Evolutionary conservation across 2,888 invertebrate species (phyloP).

Genomic region (Lomographa bimaculata): DNA sequence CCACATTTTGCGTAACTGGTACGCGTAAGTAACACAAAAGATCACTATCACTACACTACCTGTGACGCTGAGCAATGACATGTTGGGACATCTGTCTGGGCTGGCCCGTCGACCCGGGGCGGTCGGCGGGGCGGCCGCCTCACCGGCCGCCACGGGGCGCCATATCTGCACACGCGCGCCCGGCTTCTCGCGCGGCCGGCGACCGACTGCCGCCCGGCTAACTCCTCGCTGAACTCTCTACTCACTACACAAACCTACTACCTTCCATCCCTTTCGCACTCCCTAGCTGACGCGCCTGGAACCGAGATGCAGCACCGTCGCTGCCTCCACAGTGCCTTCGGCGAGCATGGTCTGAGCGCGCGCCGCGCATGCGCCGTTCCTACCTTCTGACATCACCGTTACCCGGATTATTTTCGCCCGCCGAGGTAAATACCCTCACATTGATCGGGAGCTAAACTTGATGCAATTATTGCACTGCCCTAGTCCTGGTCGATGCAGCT

Average conservation of each 20-base stretch:
- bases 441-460: conserved; percentile 81
- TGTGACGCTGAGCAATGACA: conserved; percentile 84
- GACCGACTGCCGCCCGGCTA: conserved; percentile 52
- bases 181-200: conserved; percentile 76
- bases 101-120: conserved; percentile 82
- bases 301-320: too few relatives aligned
- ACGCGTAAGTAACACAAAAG: conserved; percentile 49
- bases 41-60: conserved; percentile 57
- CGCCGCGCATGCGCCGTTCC: conserved; percentile 45
- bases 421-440: conserved; percentile 83
- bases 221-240: conserved; percentile 23
- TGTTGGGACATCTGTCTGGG: conserved; percentile 73
- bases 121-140: conserved; percentile 83
- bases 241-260: conserved; percentile 18
- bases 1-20: conserved; percentile 53
- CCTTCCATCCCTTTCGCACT: conserved; percentile 14
- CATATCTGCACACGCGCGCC: conserved; percentile 74
- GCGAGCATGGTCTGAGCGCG: conserved; percentile 35
- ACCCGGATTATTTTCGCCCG: conserved; percentile 82
- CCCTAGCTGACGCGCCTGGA: background rate
- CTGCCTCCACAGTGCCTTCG: too few relatives aligned
- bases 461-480: conserved; percentile 83
- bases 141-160: conserved; percentile 82
- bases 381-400: conserved; percentile 75
- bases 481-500: conserved; percentile 67